Evolutionary conservation across 2,113 vertebrate genomes (phyloP), one percentile per base, ranked within the genome.

Genomic region (Anolis carolinensis): DNA sequence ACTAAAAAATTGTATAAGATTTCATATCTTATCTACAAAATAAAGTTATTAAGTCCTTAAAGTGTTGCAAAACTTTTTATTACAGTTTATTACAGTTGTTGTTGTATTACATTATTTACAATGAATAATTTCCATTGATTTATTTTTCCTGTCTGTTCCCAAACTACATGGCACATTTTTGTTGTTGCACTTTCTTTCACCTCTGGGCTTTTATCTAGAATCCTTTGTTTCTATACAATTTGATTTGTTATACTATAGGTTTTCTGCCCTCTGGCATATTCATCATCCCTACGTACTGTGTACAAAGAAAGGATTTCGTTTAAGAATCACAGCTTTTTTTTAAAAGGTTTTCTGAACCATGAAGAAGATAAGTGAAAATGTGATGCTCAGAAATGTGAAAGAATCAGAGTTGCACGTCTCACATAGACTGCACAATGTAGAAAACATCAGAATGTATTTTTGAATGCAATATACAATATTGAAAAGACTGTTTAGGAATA

Each of bases 301-400:
- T 78, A 50, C 74, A 34, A 84, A 96, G 91, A 95, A 96, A 95
- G 91, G 90, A 89, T 89, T 92, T 91, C 81, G 95, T 94, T 95
- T 92, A 95, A 96, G 96, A 96, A 93, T 94, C 92, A 94, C 92
- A 93, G 94, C 91, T 91, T 67, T 86, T 90, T 94, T 96, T 96
- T 92, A 95, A 92, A 95, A 90, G 90, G 93, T 85, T 92, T 95
- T 87, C 91, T 97, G 96, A 97, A 95, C 97, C 92, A 36, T 96
- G 95, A 90, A 86, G 91, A 94, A 93, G 89, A 94, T 96, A 94
- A 97, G 96, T 93, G 90, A 93, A 96, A 93, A 94, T 93, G 91
- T 93, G 90, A 92, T 95, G 95, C 94, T 93, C 81, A 92, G 82
- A 88, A 88, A 85, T 86, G 81, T 90, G 91, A 95, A 52, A 95